Evolutionary conservation across 2,113 vertebrate genomes (phyloP), one percentile per base, ranked within the genome.

Genomic region (Prochilodus magdalenae): DNA sequence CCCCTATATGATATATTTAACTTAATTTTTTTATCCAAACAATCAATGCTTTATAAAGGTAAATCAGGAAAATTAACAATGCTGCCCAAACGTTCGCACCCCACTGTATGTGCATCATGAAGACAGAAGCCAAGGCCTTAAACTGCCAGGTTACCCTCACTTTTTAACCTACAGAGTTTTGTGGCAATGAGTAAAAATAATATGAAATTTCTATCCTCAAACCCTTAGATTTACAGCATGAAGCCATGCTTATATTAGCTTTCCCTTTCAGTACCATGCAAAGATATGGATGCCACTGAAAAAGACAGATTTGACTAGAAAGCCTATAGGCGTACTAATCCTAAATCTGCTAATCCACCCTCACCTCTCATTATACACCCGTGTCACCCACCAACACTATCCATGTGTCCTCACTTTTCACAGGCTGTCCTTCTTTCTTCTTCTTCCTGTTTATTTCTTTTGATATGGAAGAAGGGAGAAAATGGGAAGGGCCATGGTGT

Each of bases 401-500:
- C 13, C n/a, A 26, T 33, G 20, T 33, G 5, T 30, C 49, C 26
- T 36, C 66, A 36, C 1, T 18, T 36, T 7, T 33, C 8, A 44
- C 40, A 1, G 8, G 55, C 40, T 55, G 49, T 69, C 44, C 36
- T 18, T 79, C 29, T 60, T 29, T 66, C 27, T 71, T 49, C n/a
- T n/a, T 70, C 14, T n/a, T 15, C 60, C 55, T 65, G 27, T 67
- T n/a, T 15, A 7, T 18, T 30, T 15, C 24, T 49, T 16, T 44
- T 74, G 36, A 69, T 53, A 47, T 62, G 27, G 16, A 70, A 18
- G 22, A 27, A 27, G 20, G 29, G 63, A 22, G 20, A 36, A 55
- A 73, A 29, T 44, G 4, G 33, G 30, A 71, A 49, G 63, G 80
- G 47, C 63, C 44, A 22, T 72, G 13, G 53, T 65, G 67, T 30